A percentile compares a stretch with the other conserved stretches of the same genome.
These are phyloP conservation scores for Margarornis squamiger DNA, from an alignment of 2,797 vertebrate genomes.

Conservation along the genomic window DNA sequence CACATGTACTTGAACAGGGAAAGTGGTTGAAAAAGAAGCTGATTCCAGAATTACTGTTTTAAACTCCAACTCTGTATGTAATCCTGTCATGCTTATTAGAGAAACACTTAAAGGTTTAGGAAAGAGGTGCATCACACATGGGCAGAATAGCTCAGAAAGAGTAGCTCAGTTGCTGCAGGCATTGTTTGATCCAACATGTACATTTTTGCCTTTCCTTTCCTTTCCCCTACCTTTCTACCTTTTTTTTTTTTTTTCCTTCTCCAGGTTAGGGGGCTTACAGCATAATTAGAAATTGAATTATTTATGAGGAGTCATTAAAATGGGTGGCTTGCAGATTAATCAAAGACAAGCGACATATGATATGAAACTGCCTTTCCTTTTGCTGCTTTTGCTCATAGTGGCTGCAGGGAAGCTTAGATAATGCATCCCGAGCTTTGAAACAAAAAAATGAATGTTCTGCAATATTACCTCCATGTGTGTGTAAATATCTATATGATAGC, in stretches of 20 bases:
- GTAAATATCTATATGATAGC: conserved; percentile 22
- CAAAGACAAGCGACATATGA: conserved; percentile 64
- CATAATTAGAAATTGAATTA: conserved; percentile 91
- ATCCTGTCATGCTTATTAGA: conserved; percentile 8
- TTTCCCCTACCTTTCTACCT: conserved; percentile 35
- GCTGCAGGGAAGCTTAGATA: conserved; percentile 24
- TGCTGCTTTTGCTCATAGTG: conserved; percentile 20
- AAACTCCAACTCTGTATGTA: neutral
- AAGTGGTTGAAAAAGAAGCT: neutral
- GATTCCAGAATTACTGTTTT: neutral
- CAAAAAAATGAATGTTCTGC: neutral
- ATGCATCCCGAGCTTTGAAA: conserved; percentile 1
- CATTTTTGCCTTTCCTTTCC: neutral
- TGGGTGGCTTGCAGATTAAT: conserved; percentile 75
- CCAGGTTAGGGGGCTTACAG: conserved; percentile 72
- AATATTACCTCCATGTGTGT: neutral
- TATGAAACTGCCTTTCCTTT: conserved; percentile 63
- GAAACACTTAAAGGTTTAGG: conserved; percentile 1
- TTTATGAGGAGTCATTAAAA: conserved; percentile 84
- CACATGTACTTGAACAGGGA: fast-evolving
- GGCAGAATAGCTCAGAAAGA: neutral
- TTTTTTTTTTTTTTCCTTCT: conserved; percentile 67
- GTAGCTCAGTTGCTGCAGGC: conserved; percentile 58
- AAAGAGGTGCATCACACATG: conserved; percentile 8
- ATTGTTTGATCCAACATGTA: conserved; percentile 61